Evolutionary conservation across 2,797 vertebrate species (phyloP), one percentile per base, ranked within the genome.

Genomic region (Coregonus sp.): DNA sequence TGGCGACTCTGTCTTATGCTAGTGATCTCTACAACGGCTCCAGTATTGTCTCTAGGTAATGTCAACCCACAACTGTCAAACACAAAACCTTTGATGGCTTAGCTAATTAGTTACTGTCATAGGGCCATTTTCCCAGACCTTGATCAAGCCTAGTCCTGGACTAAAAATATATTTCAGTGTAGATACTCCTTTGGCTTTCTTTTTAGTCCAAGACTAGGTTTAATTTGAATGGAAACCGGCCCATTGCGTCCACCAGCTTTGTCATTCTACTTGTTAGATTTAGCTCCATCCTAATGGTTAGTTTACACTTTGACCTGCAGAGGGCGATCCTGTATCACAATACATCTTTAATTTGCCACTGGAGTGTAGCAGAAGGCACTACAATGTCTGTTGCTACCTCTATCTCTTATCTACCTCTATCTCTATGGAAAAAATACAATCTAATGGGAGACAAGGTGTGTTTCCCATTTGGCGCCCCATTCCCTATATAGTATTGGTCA

Each of bases 21-120:
- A 99, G 98, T 66, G 98, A 99, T 91, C 97, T 99, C 77, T 99
- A 99, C 87, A 99, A 99, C 68, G 98, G 98, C 81, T 99, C 98
- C 89, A 99, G 98, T 90, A 99, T 99, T 78, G 98, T 99, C 12
- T 99, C 98, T 85, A 99, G 98, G 98, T 99, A 94, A 86, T 11
- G 9, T 29, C 2, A 11, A 74, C 2, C 9, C 1, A 16, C 16
- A 37, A 9, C 31, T 25, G 25, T 31, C 29, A 25, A 47, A 47
- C 40, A 47, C 40, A 47, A 47, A 2, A 47, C 40, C 40, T 47
- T 47, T 63, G 2, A 63, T 25, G 16, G 11, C 9, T 20, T 63
- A 25, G 20, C 20, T 20, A 15, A 59, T n/a, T 56, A n/a, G 40
- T 47, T 12, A 47, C 40, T 47, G 9, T 47, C 40, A 47, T 47